Conservation (phyloP, 2,888 invertebrate genomes). For the Eupelmus urozonus region DNA sequence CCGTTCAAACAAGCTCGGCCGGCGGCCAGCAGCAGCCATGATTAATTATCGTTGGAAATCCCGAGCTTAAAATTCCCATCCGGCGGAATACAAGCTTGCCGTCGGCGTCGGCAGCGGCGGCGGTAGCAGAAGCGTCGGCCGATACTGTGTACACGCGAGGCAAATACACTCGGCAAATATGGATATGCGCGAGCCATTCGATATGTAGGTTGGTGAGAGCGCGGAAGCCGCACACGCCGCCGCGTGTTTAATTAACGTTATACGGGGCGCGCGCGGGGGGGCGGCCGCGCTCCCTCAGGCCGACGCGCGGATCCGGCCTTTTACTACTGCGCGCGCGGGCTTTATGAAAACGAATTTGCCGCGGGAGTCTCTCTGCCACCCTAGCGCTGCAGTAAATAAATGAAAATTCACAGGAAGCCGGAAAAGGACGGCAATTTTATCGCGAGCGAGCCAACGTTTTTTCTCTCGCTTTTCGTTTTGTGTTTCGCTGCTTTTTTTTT, state of each 20-base stretch:
- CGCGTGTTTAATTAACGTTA: conserved; percentile 61
- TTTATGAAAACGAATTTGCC: conserved; percentile 57
- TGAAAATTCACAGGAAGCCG: conserved; percentile 29
- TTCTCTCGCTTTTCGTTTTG: background rate
- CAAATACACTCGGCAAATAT: conserved; percentile 71
- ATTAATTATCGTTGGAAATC: conserved; percentile 73
- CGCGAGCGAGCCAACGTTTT: background rate
- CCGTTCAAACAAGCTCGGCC: conserved; percentile 67
- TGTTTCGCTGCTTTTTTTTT: background rate
- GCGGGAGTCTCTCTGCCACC: background rate
- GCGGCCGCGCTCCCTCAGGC: conserved; percentile 10
- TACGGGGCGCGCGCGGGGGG: conserved; percentile 17
- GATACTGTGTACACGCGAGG: conserved; percentile 60
- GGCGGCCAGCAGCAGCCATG: conserved; percentile 54
- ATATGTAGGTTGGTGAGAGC: conserved; percentile 57
- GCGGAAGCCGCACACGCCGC: conserved; percentile 29
- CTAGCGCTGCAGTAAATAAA: conserved; percentile 35
- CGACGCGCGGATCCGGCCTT: conserved; percentile 15
- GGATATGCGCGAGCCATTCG: conserved; percentile 61
- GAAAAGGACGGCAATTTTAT: background rate
- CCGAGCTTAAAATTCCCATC: conserved; percentile 70
- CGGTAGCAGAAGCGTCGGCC: background rate
- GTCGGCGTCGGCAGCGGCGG: background rate
- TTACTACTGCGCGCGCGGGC: conserved; percentile 32
- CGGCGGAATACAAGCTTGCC: conserved; percentile 28